Evolutionary conservation across 2,797 vertebrate genomes (phyloP), one percentile per base, ranked within the genome.

Genomic region (Masticophis lateralis): DNA sequence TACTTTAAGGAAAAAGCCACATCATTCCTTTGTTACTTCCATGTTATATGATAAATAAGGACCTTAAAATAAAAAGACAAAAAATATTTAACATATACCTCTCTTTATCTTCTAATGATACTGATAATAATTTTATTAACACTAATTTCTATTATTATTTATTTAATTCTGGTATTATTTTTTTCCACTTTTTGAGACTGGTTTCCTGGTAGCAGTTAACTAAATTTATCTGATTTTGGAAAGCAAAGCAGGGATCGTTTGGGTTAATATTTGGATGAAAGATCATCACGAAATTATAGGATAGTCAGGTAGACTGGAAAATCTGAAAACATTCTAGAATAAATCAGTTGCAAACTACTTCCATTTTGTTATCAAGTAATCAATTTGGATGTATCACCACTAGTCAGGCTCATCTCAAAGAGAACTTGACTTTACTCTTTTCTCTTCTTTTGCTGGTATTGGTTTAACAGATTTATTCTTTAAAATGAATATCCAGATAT

Each of bases 31-130:
- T 94, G 47, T 90, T 92, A 93, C 20, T 32, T 69, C 66, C 25
- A 83, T 93, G 28, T 59, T 91, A 86, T 14, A 57, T 88, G 56
- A 53, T 90, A 94, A 87, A 91, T 57, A 74, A 8, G 55, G 91
- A 88, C 88, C 87, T 93, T 90, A 92, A 20, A 90, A 2, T 61
- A 91, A 93, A 66, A 87, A 28, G 6, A 57, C 28, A 93, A 25
- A 25, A 63, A n/a, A 56, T 91, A 43, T 57, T 25, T 87, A 56
- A n/a, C 27, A 1, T 86, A 55, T 93, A 37, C 91, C 53, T 92
- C 0, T 0, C 10, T 3, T 32, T 6, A 0, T 61, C 20, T 92
- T 74, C 9, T 14, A 92, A 27, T 10, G 12, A 53, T 87, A 28
- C 43, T 32, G 92, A 55, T 83, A 88, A 43, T 92, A 47, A 28